Base-by-base conservation (phyloP, 2,888 invertebrate species). In the Therioaphis trifolii region DNA sequence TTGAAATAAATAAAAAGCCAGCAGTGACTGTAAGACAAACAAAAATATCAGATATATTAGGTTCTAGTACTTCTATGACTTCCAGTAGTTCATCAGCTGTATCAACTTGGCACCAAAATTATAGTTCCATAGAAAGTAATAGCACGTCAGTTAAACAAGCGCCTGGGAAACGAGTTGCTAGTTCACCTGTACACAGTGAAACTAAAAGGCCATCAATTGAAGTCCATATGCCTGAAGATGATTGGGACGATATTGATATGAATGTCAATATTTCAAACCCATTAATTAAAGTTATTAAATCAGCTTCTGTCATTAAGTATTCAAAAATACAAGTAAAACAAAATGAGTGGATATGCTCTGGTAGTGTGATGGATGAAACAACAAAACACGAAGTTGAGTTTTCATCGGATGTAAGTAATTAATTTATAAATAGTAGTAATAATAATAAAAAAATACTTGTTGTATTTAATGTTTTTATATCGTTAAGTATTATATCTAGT, bases 291-390 rank as follows among this genome's bases (percentile, higher is more conserved):
- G n/a, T 74, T 11, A 24, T 82, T 7, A 82, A 74, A 11, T 72
- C 61, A 49, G 63, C 27, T 49, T 61, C 46, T 18, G n/a, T 74
- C 49, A 35, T 74, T n/a, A 72, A 82, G n/a, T 35, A 63, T 2
- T 82, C 82, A 21, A 82, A 82, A 82, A 82, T 82, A 63, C 82
- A 82, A 82, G 82, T 82, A 0, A 82, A 82, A 82, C 74, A 82
- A 63, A 82, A 74, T 27, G 35, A 74, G 35, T 82, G 82, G 82
- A 66, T 82, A 61, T 82, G 82, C 18, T 74, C 82, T 4, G 82
- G 82, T 14, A 74, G 27, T 24, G n/a, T 82, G 12, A 40, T 46
- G 14, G 61, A 52, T 14, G 74, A 49, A 49, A 52, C 72, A 14
- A 52, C 24, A 66, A 24, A 63, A 4, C 24, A 69, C 43, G 82